Evolutionary conservation across 2,888 invertebrate species (phyloP), one percentile per base, ranked within the genome.

Genomic region (Barypeithes pellucidus): DNA sequence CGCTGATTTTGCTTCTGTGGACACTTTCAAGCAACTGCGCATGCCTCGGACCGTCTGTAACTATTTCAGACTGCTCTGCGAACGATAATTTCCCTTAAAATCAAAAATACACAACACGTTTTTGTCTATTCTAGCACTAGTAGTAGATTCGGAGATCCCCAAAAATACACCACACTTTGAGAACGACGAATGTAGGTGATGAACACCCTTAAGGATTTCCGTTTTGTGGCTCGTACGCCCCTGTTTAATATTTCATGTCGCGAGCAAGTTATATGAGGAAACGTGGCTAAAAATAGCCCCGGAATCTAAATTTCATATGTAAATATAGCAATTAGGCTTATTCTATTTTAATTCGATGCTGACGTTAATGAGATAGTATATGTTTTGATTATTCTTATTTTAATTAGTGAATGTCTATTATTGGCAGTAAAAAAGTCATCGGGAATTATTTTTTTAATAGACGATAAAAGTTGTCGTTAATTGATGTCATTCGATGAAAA

Each of bases 291-390:
- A 72, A 65, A 67, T 72, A 72, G 67, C 14, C n/a, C 20, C 66
- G 54, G 60, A 72, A 72, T 72, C 61, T 67, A 60, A 71, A 67
- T 61, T 72, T 67, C 60, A 41, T 72, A 72, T 66, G 72, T 72
- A 72, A 72, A 72, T 72, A 66, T 72, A 72, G 72, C 66, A 72
- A 72, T 72, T 72, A 72, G 72, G 18, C 47, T 33, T 47, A 72
- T 72, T 69, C 73, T 73, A 73, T 69, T 73, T 73, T 73, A 66
- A 73, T 69, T 73, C 65, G 59, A 69, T 61, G 69, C 59, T 52
- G 59, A 59, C 59, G 61, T 60, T 69, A 73, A 73, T 73, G 68
- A 73, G 73, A 68, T 67, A n/a, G n/a, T n/a, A 45, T 22, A 18
- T 70, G 69, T 69, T 66, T 65, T 65, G 60, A 69, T 73, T 68